Base-by-base conservation (phyloP, 2,797 vertebrate species). In the Selene dorsalis region DNA sequence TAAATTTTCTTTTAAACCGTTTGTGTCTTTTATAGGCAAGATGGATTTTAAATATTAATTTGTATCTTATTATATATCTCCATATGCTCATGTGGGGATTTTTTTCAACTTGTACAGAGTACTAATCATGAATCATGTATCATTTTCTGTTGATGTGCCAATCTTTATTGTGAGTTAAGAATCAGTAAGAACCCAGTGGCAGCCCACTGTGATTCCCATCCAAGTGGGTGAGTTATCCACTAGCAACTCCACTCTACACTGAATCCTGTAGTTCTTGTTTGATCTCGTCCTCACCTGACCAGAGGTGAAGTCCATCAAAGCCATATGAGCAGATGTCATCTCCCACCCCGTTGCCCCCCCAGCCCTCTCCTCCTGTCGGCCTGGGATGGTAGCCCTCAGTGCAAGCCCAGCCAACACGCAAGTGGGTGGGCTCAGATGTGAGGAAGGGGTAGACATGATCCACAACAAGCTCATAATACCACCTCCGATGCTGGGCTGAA, bases 381-480 rank as follows among this genome's bases (percentile, higher is more conserved):
- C 95, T 96, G 0, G 97, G 98, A 4, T 89, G 94, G 83, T 96
- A 98, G 4, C 96, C 96, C 59, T 96, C 94, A 0, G 95, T 95
- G 84, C 92, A 96, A 58, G 97, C 98, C 97, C 98, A 99, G 75
- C 98, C 98, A 17, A 99, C 96, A 7, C 96, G 95, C 58, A 99
- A 91, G 75, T 98, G 97, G 43, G 96, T 98, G 2, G 97, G 96
- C 82, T 99, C 97, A 18, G 97, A 92, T 0, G 97, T 97, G 73
- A 97, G 93, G 63, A 99, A 99, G 0, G 95, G 93, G 45, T 97
- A 95, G 0, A 95, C 89, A 10, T 95, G 94, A 85, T 99, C 97
- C 86, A 99, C 96, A 79, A 96, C 95, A 84, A 99, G 90, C 66
- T 99, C 98, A 32, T 97, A 99, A 89, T 99, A 99, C 97, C 98